Evolutionary conservation across 2,888 invertebrate genomes (phyloP), one percentile per base, ranked within the genome.

Genomic region (Antheraea assamensis): DNA sequence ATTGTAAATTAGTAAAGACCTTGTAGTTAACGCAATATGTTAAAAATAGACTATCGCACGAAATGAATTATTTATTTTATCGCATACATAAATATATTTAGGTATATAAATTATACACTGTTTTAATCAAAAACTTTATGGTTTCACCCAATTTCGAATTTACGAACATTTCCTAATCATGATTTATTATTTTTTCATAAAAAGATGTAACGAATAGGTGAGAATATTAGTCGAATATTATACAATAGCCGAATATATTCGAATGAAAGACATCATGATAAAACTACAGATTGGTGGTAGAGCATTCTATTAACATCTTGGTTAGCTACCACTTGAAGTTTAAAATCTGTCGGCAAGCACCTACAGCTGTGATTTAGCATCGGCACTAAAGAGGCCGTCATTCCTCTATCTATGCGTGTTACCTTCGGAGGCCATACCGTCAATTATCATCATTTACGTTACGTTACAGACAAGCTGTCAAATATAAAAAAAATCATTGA

Each of bases 1-100:
- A n/a, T 66, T 66, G 15, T 27, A n/a, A 3, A 68, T 68, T 68
- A 68, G 68, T 68, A 35, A 68, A 68, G 21, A n/a, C 61, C 30
- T 64, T 64, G 61, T 64, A 27, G 27, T 17, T 64, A 30, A 64
- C 61, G 61, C 61, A 64, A 30, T 64, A 30, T 27, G 21, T 64
- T 64, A 58, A 58, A 58, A 58, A 58, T 58, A 24, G 58, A n/a
- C 8, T 15, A n/a, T n/a, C 10, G n/a, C 13, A 21, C 58, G 58
- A 58, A 24, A 58, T 24, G 10, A 13, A 58, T 58, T 58, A 58
- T 58, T 24, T 58, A 58, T 24, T 24, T 52, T 21, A 7, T 52
- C 4, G 21, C 21, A 21, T 52, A 52, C 3, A 5, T 21, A 19
- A 7, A 52, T 52, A 52, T 52, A 52, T 52, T 52, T 52, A 52